Percentiles rank a stretch among this genome's conserved stretches.
These are phyloP conservation scores for Pachypanchax playfairii DNA, from an alignment of 2,113 vertebrate genomes.

Conservation along the genomic window DNA sequence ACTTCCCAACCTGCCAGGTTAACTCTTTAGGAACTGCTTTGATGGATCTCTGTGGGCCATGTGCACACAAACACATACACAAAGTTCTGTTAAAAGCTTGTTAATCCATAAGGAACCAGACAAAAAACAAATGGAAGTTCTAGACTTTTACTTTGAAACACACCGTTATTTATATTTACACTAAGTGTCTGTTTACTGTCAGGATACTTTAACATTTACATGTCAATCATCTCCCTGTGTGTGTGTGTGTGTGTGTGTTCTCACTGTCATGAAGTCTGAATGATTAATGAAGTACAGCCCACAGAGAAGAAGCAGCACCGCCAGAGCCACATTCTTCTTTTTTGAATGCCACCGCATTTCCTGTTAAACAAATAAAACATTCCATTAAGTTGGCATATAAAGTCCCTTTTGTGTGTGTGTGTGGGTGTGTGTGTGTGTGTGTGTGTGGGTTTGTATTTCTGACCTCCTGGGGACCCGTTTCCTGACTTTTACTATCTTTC, in stretches of 20 bases:
- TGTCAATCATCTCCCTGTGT: not conserved
- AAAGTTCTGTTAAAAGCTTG: not conserved
- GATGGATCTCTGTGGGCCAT: not conserved
- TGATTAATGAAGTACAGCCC: constrained; percentile 42
- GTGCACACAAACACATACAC: constrained; percentile 13
- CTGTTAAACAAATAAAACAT: not conserved
- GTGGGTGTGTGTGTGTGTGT: no score
- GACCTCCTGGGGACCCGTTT: no score
- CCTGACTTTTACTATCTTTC: no score
- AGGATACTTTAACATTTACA: no score
- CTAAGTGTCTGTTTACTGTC: not conserved
- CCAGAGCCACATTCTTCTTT: constrained; percentile 46
- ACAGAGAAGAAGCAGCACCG: constrained; percentile 23
- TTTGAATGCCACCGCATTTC: constrained; percentile 58
- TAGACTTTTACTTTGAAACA: not conserved
- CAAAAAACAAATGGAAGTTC: not conserved
- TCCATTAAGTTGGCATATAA: not conserved
- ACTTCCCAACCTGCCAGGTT: constrained; percentile 5
- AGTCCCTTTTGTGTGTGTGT: no score
- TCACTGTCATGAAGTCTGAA: constrained; percentile 33
- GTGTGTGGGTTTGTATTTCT: no score
- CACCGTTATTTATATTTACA: not conserved
- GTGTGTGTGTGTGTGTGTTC: constrained; percentile 21
- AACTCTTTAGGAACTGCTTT: not conserved
- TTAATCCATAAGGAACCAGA: not conserved